phyloP scores from a whole-genome alignment of 2,113 vertebrate species.

The Zosterops japonicus region DNA sequence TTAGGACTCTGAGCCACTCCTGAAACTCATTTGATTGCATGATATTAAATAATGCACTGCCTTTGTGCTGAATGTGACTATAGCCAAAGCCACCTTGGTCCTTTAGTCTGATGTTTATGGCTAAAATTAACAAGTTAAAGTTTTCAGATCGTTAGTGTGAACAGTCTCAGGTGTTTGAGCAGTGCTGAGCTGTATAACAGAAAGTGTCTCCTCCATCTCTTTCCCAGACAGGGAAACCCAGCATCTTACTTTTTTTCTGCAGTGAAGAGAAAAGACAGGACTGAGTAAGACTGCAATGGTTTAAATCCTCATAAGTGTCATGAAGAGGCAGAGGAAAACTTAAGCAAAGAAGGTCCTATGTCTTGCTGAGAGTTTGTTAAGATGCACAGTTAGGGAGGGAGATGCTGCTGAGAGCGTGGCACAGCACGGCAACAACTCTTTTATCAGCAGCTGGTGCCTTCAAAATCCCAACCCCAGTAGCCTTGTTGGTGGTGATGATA shows the following conservation, averaged over 20 bases:
- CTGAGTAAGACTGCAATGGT: neutral
- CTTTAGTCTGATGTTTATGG: neutral
- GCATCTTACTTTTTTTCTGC: neutral
- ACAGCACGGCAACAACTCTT: neutral
- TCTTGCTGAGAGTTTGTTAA: neutral
- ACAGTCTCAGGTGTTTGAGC: neutral
- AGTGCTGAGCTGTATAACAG: neutral
- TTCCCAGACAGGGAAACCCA: neutral
- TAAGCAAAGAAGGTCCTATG: neutral
- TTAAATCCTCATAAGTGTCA: neutral
- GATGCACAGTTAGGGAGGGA: neutral
- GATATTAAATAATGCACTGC: neutral
- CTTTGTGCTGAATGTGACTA: neutral
- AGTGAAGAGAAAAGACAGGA: neutral
- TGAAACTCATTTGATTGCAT: neutral
- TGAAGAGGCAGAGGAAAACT: neutral
- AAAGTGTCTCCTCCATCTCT: neutral
- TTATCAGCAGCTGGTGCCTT: conserved; percentile 44
- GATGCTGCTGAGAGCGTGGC: neutral
- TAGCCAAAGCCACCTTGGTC: neutral
- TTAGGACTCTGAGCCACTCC: neutral
- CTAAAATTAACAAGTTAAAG: neutral
- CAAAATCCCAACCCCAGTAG: conserved; percentile 11
- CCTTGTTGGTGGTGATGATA: conserved; percentile 55
- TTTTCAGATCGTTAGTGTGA: neutral